Conservation (phyloP, 2,888 invertebrate species). For the Melangyna quadrimaculata region DNA sequence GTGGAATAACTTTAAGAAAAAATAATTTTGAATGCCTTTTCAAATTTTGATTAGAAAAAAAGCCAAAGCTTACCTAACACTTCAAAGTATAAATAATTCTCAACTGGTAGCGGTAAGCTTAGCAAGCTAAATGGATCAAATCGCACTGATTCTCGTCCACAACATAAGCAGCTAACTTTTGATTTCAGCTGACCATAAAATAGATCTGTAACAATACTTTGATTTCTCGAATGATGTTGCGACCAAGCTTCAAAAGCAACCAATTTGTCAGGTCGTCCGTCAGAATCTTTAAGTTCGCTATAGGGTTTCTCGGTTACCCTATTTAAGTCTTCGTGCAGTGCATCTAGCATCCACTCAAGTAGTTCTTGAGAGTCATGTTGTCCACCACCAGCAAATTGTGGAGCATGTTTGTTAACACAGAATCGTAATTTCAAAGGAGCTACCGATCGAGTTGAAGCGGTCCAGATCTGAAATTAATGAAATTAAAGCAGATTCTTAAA, state of each 20-base stretch:
- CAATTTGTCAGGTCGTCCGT: conserved; percentile 88
- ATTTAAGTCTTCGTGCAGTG: conserved; percentile 95
- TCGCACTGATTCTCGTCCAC: conserved; percentile 91
- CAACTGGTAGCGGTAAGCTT: conserved; percentile 94
- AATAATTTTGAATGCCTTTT: not conserved
- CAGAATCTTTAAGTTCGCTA: conserved; percentile 88
- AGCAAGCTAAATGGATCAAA: conserved; percentile 97
- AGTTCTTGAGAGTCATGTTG: conserved; percentile 97
- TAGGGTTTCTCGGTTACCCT: conserved; percentile 88
- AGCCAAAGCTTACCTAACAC: conserved; percentile 84
- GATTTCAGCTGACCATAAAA: conserved; percentile 97
- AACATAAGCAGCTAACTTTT: conserved; percentile 90
- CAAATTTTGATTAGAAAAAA: not conserved
- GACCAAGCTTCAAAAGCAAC: conserved; percentile 91
- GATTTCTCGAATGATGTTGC: conserved; percentile 90
- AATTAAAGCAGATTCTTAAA: not conserved
- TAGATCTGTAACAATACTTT: conserved; percentile 93
- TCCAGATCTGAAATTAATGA: conserved; percentile 85
- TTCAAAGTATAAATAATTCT: conserved; percentile 90
- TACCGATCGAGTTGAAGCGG: conserved; percentile 90
- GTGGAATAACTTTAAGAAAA: conserved; percentile 84
- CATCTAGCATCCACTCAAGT: conserved; percentile 94
- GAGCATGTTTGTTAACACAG: conserved; percentile 93
- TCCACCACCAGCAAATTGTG: conserved; percentile 92
- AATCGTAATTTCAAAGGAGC: conserved; percentile 93